Evolutionary conservation across 1,140 invertebrate genomes (phyloP).

Genomic region (Rhagoletis pomonella): DNA sequence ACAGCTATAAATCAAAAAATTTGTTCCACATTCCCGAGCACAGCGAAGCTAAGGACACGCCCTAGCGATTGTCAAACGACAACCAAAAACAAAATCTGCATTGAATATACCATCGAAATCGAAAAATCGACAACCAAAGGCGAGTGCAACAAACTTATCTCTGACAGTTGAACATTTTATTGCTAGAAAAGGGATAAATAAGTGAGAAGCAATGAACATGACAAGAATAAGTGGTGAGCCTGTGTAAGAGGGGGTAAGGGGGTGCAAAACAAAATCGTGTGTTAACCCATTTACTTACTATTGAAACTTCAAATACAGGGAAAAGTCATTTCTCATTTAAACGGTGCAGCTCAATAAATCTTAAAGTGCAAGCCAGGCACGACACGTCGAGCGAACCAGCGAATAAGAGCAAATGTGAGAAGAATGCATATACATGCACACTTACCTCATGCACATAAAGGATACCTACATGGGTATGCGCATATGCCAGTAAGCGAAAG

Average conservation of each 20-base stretch:
- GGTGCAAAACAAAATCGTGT: slow-evolving; percentile 4
- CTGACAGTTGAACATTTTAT: slow-evolving; percentile 37
- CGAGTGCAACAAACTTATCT: slow-evolving; percentile 39
- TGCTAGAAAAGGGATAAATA: slow-evolving; percentile 17
- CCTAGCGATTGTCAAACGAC: slow-evolving; percentile 45
- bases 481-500: background rate
- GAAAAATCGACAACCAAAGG: background rate
- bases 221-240: background rate
- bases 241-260: background rate
- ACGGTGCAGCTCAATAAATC: slow-evolving; percentile 47
- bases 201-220: slow-evolving; percentile 8
- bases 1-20: slow-evolving; percentile 39
- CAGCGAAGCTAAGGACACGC: slow-evolving; percentile 11
- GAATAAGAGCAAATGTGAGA: background rate
- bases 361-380: slow-evolving; percentile 39
- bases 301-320: slow-evolving; percentile 48
- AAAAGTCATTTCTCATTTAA: slow-evolving; percentile 53
- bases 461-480: background rate
- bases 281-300: slow-evolving; percentile 41
- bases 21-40: slow-evolving; percentile 9
- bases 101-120: slow-evolving; percentile 17
- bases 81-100: slow-evolving; percentile 35
- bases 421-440: background rate
- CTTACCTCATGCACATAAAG: background rate
- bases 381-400: background rate